These are phyloP conservation scores for Erythrocercus mccallii DNA, from an alignment of 2,113 vertebrate genomes.

Conservation along the genomic window DNA sequence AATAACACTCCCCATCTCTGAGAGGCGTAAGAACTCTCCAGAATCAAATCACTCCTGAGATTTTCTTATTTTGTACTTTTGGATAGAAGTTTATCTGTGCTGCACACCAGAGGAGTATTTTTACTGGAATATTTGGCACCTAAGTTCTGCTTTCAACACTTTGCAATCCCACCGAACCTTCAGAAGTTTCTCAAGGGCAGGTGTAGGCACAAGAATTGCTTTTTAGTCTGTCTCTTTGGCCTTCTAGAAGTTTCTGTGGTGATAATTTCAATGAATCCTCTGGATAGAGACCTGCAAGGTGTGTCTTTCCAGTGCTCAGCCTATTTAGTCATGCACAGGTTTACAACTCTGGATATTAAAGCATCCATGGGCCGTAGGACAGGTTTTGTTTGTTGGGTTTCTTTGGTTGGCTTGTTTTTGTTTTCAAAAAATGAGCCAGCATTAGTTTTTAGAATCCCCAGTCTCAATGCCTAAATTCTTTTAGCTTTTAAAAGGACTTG, in stretches of 20 bases:
- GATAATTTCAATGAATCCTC: not conserved
- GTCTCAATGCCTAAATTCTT: not conserved
- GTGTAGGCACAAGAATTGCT: not conserved
- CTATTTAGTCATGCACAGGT: not conserved
- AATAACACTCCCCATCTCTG: not conserved
- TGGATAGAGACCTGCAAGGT: not conserved
- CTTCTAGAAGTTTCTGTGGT: not conserved
- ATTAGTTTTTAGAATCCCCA: not conserved
- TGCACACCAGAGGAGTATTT: not conserved
- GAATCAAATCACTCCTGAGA: not conserved
- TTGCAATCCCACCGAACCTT: not conserved
- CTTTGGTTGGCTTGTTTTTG: not conserved
- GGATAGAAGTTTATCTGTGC: not conserved
- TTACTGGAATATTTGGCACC: not conserved
- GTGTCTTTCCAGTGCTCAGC: not conserved
- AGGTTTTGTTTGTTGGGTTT: not conserved
- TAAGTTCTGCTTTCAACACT: not conserved
- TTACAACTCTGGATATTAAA: not conserved
- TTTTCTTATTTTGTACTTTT: not conserved
- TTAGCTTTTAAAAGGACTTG: not conserved
- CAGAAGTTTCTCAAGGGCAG: not conserved
- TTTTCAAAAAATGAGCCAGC: not conserved
- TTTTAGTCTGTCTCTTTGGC: not conserved
- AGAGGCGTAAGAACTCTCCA: not conserved
- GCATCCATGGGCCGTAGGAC: not conserved